Conservation (phyloP, 2,113 vertebrate genomes). For the Aphyosemion australe region DNA sequence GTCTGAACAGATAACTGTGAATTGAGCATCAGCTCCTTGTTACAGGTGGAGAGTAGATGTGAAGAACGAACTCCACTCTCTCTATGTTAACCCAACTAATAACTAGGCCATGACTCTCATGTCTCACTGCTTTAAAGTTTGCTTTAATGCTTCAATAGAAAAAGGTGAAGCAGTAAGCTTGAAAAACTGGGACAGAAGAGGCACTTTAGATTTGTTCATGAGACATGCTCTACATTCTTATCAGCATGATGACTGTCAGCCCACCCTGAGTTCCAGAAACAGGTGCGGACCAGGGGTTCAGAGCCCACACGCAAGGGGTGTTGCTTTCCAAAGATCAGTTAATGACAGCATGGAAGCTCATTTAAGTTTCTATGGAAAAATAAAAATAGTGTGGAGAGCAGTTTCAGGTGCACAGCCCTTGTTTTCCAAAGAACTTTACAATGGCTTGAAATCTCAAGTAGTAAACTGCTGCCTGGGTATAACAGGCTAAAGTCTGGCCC, state of each 20-base stretch:
- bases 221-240: constrained; percentile 53
- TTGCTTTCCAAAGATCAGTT: constrained; percentile 46
- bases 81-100: constrained; percentile 51
- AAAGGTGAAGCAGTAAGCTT: too few species aligned
- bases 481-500: constrained; percentile 50
- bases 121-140: neutral
- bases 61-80: constrained; percentile 66
- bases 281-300: constrained; percentile 54
- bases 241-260: constrained; percentile 44
- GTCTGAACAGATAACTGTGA: constrained; percentile 74
- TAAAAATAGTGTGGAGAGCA: constrained; percentile 14
- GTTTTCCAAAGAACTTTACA: constrained; percentile 16
- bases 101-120: neutral
- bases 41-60: constrained; percentile 73
- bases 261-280: constrained; percentile 69
- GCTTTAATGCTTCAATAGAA: too few species aligned
- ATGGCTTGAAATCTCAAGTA: neutral
- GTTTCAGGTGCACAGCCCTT: constrained; percentile 22
- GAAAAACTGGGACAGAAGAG: neutral
- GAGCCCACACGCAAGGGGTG: constrained; percentile 26
- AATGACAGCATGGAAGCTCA: constrained; percentile 41
- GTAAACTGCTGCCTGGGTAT: constrained; percentile 13
- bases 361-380: constrained; percentile 24
- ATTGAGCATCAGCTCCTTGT: constrained; percentile 74
- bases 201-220: constrained; percentile 18